Percentiles rank a stretch among this genome's conserved stretches.
Evolutionary conservation across 2,888 invertebrate genomes (phyloP).

Genomic region (Octodonta nipae): DNA sequence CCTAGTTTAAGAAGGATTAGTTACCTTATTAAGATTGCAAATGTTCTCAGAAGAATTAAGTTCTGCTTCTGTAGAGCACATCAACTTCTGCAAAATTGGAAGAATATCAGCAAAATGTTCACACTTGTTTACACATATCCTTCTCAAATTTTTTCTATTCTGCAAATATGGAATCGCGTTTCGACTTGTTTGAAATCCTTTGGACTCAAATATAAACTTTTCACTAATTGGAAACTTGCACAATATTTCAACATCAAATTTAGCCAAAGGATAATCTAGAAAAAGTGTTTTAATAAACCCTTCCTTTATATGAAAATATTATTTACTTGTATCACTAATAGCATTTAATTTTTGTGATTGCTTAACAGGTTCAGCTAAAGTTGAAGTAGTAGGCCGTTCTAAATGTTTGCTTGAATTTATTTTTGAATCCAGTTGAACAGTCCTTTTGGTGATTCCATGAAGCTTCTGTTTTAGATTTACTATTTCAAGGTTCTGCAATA

Average conservation of each 20-base stretch:
- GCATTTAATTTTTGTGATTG: no score
- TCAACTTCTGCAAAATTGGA: slow-evolving; percentile 18
- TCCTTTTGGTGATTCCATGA: slow-evolving; percentile 15
- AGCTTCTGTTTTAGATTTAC: slow-evolving; percentile 42
- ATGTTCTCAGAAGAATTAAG: slow-evolving; percentile 13
- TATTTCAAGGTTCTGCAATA: slow-evolving; percentile 45
- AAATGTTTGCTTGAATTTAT: no score
- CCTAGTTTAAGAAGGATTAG: background rate
- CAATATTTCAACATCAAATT: background rate
- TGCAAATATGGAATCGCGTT: slow-evolving; percentile 19
- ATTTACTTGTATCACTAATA: no score
- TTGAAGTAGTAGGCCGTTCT: no score
- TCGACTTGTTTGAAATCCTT: slow-evolving; percentile 10
- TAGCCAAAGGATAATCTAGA: slow-evolving; percentile 18
- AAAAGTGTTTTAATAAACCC: no score
- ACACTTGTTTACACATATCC: slow-evolving; percentile 12
- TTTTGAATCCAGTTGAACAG: slow-evolving; percentile 7
- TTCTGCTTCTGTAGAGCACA: slow-evolving; percentile 14
- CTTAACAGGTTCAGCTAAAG: no score
- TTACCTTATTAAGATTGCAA: slow-evolving; percentile 19
- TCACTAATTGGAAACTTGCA: slow-evolving; percentile 10
- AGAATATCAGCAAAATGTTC: slow-evolving; percentile 15
- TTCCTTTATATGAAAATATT: no score
- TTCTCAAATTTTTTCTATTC: slow-evolving; percentile 12
- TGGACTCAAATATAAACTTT: slow-evolving; percentile 15